Base-by-base conservation (phyloP, 1,140 invertebrate genomes). In the Dreissena rostriformis region DNA sequence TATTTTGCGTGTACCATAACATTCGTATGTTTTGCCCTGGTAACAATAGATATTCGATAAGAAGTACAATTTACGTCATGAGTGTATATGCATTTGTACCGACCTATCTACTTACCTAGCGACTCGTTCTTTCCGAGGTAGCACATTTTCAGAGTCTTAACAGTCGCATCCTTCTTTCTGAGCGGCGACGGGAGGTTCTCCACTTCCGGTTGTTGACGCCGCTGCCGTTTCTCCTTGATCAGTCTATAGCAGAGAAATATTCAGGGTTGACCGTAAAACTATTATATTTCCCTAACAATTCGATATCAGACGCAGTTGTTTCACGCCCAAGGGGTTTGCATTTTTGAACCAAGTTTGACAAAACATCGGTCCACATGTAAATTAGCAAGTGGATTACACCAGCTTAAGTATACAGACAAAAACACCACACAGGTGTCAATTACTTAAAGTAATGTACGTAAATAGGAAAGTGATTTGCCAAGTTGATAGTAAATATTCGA, bases 41-140 rank as follows among this genome's bases (percentile, higher is more conserved):
- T 39, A 39, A 39, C 39, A 39, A 2, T 39, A 2, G 2, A 39
- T 39, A 39, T 39, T 39, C 8, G 8, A 39, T 39, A 8, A 39
- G 4, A 39, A 39, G 4, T 39, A 39, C 39, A 39, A 39, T 39
- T 39, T 39, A 8, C 39, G 39, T 8, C n/a, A n/a, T n/a, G n/a
- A n/a, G n/a, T n/a, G n/a, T n/a, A n/a, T 39, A 39, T 39, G 39
- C 39, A 39, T 5, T 39, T 2, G 39, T 8, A 39, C 39, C 8
- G 39, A 39, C 39, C 39, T 39, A 39, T 2, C 39, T 2, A 39
- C 89, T 81, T 87, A 92, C 91, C 91, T 24, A 92, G 71, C 68
- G 88, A 87, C 71, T 92, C 91, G 74, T 92, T 92, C 57, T 88
- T 88, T 39, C 90, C 91, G 22, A 92, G 85, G 66, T 88, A 86